Percentiles rank a stretch among this genome's conserved stretches.
Conservation (phyloP, 2,888 invertebrate genomes). For the Mellilla xanthometata region DNA sequence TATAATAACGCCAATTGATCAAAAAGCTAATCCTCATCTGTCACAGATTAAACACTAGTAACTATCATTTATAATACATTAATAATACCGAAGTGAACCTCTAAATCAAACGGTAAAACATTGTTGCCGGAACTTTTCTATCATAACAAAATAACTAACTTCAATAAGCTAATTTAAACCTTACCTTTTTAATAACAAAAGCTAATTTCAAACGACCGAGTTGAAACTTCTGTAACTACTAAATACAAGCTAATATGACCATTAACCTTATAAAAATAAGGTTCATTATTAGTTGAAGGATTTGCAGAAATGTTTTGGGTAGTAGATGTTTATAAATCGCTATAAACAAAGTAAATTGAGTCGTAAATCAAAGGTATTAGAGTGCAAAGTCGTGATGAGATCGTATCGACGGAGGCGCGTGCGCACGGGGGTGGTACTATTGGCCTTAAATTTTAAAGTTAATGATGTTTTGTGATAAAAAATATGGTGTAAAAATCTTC, state of each 20-base stretch:
- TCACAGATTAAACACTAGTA: constrained; percentile 1
- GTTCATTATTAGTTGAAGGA: background rate
- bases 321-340: constrained; percentile 28
- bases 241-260: constrained; percentile 1
- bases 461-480: too few relatives aligned
- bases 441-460: too few relatives aligned
- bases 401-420: constrained; percentile 36
- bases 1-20: background rate
- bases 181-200: background rate
- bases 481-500: too few relatives aligned
- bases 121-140: constrained; percentile 27
- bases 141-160: constrained; percentile 5
- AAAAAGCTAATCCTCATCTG: constrained; percentile 7
- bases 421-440: constrained; percentile 28
- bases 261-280: background rate
- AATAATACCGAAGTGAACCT: constrained; percentile 6
- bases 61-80: constrained; percentile 1
- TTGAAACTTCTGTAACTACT: background rate
- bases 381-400: constrained; percentile 38
- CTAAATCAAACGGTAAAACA: constrained; percentile 24
- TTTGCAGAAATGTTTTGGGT: constrained; percentile 23
- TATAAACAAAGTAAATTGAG: constrained; percentile 36
- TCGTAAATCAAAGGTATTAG: constrained; percentile 39
- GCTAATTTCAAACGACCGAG: background rate
- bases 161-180: constrained; percentile 4